Evolutionary conservation across 2,113 vertebrate species (phyloP).

Genomic region (Thunnus thynnus): DNA sequence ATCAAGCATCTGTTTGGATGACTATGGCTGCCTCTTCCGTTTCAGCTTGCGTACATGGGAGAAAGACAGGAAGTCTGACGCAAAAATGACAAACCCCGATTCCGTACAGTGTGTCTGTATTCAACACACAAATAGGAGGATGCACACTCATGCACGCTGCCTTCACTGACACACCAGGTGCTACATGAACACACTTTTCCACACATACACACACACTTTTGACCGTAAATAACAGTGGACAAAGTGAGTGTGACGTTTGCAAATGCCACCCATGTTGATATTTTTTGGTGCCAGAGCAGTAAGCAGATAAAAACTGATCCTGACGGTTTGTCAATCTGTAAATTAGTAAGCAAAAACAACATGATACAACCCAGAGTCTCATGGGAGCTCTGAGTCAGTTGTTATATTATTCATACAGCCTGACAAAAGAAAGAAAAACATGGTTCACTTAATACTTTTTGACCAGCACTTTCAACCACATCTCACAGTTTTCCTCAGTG

Average conservation of each 20-base stretch:
- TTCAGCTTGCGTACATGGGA: slow-evolving; percentile 32
- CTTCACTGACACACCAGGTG: not conserved
- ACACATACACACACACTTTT: not conserved
- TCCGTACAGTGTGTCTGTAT: slow-evolving; percentile 15
- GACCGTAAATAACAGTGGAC: not conserved
- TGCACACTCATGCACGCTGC: slow-evolving; percentile 29
- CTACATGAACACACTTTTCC: not conserved
- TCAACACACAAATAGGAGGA: slow-evolving; percentile 47
- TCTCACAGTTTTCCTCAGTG: too few species aligned
- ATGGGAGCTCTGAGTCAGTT: too few species aligned
- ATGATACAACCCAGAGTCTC: too few species aligned
- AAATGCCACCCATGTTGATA: not conserved
- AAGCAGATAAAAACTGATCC: too few species aligned
- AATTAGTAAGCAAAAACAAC: not conserved
- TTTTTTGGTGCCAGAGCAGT: too few species aligned
- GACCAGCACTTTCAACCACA: too few species aligned
- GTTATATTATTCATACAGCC: too few species aligned
- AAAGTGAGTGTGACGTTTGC: slow-evolving; percentile 2
- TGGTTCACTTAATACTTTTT: too few species aligned
- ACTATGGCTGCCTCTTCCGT: slow-evolving; percentile 42
- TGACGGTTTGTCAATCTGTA: too few species aligned
- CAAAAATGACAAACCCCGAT: slow-evolving; percentile 49
- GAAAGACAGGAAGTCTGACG: slow-evolving; percentile 76
- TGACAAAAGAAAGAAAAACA: too few species aligned
- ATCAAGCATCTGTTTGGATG: slow-evolving; percentile 38